A percentile compares a stretch with the other conserved stretches of the same genome.
phyloP scores from a whole-genome alignment of 2,113 vertebrate species.

The Connochaetes taurinus region DNA sequence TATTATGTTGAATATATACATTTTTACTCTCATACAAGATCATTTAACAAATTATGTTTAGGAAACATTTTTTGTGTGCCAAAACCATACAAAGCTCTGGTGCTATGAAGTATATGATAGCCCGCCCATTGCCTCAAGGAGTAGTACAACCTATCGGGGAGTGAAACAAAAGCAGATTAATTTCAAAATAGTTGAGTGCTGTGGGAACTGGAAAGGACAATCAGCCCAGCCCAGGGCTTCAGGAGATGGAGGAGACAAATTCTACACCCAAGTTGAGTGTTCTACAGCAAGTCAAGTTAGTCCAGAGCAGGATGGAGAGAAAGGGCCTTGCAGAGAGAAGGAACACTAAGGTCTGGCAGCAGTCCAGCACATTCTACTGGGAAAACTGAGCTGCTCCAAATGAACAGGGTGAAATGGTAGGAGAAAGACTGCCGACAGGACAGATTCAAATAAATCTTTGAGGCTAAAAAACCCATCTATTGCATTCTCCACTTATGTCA shows the following conservation, averaged over 20 bases:
- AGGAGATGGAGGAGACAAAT: background rate
- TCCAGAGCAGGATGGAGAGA: background rate
- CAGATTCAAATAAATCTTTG: rapidly evolving
- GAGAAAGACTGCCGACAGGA: background rate
- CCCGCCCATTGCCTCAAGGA: background rate
- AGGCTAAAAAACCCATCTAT: background rate
- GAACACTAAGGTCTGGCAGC: background rate
- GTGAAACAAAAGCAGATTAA: background rate
- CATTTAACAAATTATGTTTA: background rate
- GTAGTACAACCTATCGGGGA: background rate
- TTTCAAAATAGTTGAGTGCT: background rate
- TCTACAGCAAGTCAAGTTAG: background rate
- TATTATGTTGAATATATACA: background rate
- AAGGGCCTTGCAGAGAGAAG: background rate
- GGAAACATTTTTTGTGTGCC: background rate
- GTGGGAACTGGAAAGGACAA: background rate
- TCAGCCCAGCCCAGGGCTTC: background rate
- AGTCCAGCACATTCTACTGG: rapidly evolving
- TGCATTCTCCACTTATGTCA: rapidly evolving
- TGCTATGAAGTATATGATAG: background rate
- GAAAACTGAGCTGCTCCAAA: background rate
- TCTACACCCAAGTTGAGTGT: background rate
- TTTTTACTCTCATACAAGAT: background rate
- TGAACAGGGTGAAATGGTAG: background rate
- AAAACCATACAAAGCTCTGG: background rate